Base-by-base conservation (phyloP, 2,113 vertebrate species). In the Tetrao urogallus region DNA sequence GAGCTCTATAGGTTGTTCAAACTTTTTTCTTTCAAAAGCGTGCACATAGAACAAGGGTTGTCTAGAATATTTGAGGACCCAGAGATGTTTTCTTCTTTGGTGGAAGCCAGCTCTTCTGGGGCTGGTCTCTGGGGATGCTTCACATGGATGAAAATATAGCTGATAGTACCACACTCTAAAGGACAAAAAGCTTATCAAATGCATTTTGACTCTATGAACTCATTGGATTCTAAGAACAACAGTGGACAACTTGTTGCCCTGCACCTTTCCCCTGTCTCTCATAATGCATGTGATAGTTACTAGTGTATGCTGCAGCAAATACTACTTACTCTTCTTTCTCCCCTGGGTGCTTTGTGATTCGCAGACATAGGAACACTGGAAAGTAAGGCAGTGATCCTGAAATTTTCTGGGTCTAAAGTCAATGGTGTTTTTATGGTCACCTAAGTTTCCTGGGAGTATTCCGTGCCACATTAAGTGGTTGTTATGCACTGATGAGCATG, bases 371-470 rank as follows among this genome's bases (percentile, higher is more conserved):
- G 61, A 88, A 86, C 72, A 92, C 86, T 95, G 73, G 86, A 92
- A 92, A 74, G 64, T 56, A 42, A 89, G 67, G 58, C 82, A 83
- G 65, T 65, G 72, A 94, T 86, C 90, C 88, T 90, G 72, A 88
- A 93, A 88, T 88, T 86, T 89, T 72, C 40, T 75, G 30, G 34
- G 40, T 75, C 82, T 81, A 20, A 73, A 94, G 88, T 81, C 70
- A 81, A 45, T 40, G 72, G 40, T 30, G 25, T 48, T 91, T 94
- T 95, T 86, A 90, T 83, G 61, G 82, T 83, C 88, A 81, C 66
- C 94, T 82, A 92, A 84, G 65, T 94, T 93, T 92, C 72, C 69
- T 88, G 69, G 69, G 87, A 96, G 47, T 84, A 80, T 88, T 89
- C 73, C 80, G 72, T 95, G 64, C 73, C 88, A 74, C 34, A 17